These are phyloP conservation scores for Dryobotodes eremita DNA, from an alignment of 2,888 invertebrate genomes.

Conservation along the genomic window DNA sequence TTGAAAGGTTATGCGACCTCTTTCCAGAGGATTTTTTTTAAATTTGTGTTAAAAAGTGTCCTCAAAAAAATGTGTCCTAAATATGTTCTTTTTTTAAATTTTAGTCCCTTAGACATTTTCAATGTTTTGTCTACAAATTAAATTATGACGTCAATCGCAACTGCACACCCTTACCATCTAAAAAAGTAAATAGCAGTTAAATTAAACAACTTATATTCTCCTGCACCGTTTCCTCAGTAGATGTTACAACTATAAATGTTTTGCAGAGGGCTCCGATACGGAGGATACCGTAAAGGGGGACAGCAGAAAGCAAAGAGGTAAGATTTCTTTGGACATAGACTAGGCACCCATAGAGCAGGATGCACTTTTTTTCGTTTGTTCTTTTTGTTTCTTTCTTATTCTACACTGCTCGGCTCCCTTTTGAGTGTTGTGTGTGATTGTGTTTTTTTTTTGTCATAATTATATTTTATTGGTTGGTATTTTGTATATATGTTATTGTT, in stretches of 20 bases:
- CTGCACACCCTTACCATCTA: not conserved
- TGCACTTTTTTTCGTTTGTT: constrained; percentile 44
- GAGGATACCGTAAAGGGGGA: constrained; percentile 87
- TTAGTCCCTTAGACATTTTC: not conserved
- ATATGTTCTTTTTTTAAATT: not conserved
- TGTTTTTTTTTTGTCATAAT: constrained; percentile 9
- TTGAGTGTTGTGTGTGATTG: constrained; percentile 43
- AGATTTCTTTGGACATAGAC: constrained; percentile 61
- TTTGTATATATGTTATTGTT: not conserved
- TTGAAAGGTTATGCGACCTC: too few species aligned
- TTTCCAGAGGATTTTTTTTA: not conserved
- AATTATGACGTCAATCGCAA: constrained; percentile 52
- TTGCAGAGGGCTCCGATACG: constrained; percentile 89
- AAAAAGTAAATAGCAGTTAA: constrained; percentile 42
- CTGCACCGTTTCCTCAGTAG: constrained; percentile 70
- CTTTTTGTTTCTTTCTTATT: constrained; percentile 15
- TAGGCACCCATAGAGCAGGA: constrained; percentile 37
- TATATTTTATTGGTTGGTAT: not conserved
- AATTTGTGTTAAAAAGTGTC: not conserved
- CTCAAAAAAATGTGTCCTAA: not conserved
- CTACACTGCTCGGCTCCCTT: constrained; percentile 66
- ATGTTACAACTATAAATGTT: constrained; percentile 83
- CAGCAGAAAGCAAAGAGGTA: constrained; percentile 85
- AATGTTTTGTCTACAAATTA: not conserved
- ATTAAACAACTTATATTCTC: constrained; percentile 44